Evolutionary conservation across 2,113 vertebrate species (phyloP), one percentile per base, ranked within the genome.

Genomic region (Halichoerus grypus): DNA sequence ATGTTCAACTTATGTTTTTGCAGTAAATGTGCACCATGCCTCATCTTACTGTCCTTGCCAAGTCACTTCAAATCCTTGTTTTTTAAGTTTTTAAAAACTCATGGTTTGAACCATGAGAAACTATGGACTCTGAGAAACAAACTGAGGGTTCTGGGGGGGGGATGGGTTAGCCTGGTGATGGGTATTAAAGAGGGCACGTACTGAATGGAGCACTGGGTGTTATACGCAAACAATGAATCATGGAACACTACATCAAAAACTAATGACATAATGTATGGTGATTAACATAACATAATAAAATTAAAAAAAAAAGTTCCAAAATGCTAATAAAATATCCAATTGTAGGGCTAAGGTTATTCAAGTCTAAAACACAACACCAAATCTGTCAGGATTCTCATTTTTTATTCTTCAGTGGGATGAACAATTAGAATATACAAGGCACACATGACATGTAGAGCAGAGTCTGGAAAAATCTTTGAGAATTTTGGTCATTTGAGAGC

Each of bases 301-400:
- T 46, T 46, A 46, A 46, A 46, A 46, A 46, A 46, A 46, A 46
- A 8, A 9, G 46, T 46, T 89, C 96, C 22, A 91, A 97, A 95
- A 93, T 85, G 39, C 19, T 57, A 82, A 81, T 93, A 93, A 82
- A 95, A 94, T 86, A 22, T 33, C 42, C 33, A 89, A 74, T 4
- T 85, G 18, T 10, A 65, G 14, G 21, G 18, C 19, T 71, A 84
- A 82, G 36, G 14, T 71, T 88, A 91, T 36, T 82, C 57, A 91
- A 49, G 57, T 79, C 65, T 91, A 93, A 96, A 96, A 77, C 21
- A 24, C 46, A 89, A 87, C 18, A 91, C n/a, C n/a, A 92, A 92
- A 86, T 80, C 4, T 87, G 49, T 88, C 87, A 91, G 31, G 5
- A 95, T 82, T 88, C 59, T 84, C 31, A 88, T 67, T 94, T 92